Evolutionary conservation across 2,797 vertebrate genomes (phyloP).

Genomic region (Prunella strophiata): DNA sequence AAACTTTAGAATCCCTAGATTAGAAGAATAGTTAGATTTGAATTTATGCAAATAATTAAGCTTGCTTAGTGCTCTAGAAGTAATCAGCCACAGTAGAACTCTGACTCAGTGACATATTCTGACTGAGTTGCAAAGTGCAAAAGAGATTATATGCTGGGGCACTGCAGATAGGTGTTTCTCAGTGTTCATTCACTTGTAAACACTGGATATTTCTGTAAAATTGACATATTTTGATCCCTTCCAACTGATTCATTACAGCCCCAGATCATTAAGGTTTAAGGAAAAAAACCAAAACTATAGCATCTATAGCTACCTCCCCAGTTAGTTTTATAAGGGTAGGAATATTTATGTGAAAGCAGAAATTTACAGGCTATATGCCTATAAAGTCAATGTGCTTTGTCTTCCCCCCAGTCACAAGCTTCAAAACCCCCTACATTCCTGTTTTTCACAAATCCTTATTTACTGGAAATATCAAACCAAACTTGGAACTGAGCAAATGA

Average conservation of each 20-base stretch:
- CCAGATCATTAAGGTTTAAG: neutral
- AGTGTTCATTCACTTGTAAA: neutral
- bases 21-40: neutral
- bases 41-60: neutral
- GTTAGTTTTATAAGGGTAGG: neutral
- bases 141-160: neutral
- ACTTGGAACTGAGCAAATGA: neutral
- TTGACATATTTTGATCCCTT: neutral
- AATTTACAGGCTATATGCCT: neutral
- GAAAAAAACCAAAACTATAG: neutral
- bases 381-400: neutral
- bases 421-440: neutral
- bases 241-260: neutral
- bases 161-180: neutral
- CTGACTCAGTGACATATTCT: neutral
- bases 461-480: neutral
- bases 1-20: neutral
- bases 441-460: neutral
- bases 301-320: neutral
- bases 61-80: neutral
- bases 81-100: neutral
- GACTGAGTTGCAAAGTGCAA: neutral
- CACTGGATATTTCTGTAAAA: neutral
- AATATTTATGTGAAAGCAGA: neutral
- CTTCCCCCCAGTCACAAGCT: neutral